Evolutionary conservation across 2,113 vertebrate genomes (phyloP), one percentile per base, ranked within the genome.

Genomic region (Pachyramphus minor): DNA sequence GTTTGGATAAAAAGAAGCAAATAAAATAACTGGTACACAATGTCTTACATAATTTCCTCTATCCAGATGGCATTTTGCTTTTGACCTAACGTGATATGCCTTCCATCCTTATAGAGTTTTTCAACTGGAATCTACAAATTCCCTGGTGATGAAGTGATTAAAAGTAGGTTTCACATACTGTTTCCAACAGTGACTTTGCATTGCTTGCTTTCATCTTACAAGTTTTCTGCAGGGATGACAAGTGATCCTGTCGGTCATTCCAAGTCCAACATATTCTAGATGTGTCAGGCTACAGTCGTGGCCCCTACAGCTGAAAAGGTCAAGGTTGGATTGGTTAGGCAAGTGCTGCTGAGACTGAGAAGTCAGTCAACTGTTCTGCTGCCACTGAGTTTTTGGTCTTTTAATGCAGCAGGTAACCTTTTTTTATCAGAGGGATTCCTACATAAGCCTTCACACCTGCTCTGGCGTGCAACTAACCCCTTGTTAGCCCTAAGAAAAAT

Each of bases 231-330:
- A 49, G 17, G 18, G n/a, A n/a, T 53, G n/a, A 42, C 13, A 76
- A 83, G 6, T 18, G 45, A 3, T 68, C 5, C 50, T 59, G 33
- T 18, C 79, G 49, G 41, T 71, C 37, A 52, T 64, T 78, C n/a
- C 20, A 64, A 20, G 37, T 71, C 66, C 45, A 44, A 13, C 0
- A 2, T 23, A 8, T 37, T 72, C 41, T 39, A 79, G 49, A 31
- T 31, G 22, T 24, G 8, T 39, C 24, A 90, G 53, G 10, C 31
- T 41, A 8, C 16, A 69, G 0, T 5, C 1, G 0, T 14, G 56
- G 5, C 8, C 37, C 12, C 28, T 58, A 5, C 17, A 62, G 14
- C 5, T 47, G 25, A 47, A 82, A 55, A 27, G 8, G 20, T 45
- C 50, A 52, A 10, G 8, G 37, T 12, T 66, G 44, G 67, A 80